These are phyloP conservation scores for Ophiodon elongatus DNA, from an alignment of 2,113 vertebrate species.

Conservation along the genomic window DNA sequence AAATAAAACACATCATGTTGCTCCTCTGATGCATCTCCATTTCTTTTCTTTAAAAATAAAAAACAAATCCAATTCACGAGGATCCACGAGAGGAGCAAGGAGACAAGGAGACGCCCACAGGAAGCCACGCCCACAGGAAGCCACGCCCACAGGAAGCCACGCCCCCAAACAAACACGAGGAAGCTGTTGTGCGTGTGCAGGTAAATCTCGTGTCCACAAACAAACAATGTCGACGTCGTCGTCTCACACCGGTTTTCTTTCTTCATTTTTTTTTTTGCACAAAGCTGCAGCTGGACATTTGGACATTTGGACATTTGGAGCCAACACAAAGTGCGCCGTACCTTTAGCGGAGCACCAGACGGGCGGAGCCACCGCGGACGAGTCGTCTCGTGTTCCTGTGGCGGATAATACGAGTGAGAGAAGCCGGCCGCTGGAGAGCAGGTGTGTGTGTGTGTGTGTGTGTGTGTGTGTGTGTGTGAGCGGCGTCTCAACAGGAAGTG, in stretches of 20 bases:
- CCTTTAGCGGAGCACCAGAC: constrained; percentile 67
- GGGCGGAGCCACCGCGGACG: constrained; percentile 58
- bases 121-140: constrained; percentile 33
- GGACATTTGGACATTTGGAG: no score
- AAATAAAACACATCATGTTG: constrained; percentile 1
- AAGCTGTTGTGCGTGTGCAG: constrained; percentile 26
- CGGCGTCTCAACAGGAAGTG: background rate
- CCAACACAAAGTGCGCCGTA: constrained; percentile 58
- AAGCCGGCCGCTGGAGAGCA: no score
- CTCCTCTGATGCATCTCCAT: constrained; percentile 50
- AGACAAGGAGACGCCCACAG: background rate
- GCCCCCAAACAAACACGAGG: constrained; percentile 15
- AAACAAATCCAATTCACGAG: background rate
- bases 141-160: background rate
- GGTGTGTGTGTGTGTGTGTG: no score
- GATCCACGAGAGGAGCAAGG: constrained; percentile 50
- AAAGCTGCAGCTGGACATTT: constrained; percentile 19
- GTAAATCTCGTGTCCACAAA: background rate
- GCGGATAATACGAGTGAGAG: constrained; percentile 53
- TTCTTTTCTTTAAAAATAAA: background rate
- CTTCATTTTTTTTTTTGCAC: background rate
- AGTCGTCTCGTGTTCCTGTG: constrained; percentile 77
- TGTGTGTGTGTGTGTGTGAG: no score
- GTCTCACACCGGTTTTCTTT: no score
- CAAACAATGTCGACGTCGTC: background rate